Evolutionary conservation across 2,113 vertebrate species (phyloP).

Genomic region (Riparia riparia): DNA sequence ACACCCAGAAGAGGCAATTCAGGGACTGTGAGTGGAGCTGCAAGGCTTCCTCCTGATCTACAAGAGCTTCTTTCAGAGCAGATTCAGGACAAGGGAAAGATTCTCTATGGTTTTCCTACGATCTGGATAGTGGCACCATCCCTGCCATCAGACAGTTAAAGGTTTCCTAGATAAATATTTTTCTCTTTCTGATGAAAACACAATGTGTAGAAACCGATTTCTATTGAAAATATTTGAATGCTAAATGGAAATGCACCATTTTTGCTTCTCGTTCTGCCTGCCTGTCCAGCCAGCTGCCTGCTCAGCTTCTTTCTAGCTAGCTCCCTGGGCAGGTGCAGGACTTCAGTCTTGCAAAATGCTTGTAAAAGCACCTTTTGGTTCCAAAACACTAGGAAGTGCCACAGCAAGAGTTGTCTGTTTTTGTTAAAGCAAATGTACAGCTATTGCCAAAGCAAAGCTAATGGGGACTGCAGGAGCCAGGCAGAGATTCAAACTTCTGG

Average conservation of each 20-base stretch:
- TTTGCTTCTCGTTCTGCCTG: neutral
- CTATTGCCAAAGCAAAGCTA: neutral
- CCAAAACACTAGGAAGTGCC: neutral
- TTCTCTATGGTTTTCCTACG: neutral
- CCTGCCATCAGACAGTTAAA: neutral
- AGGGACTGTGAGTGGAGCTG: neutral
- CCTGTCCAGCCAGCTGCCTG: neutral
- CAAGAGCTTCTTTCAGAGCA: neutral
- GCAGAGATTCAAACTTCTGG: neutral
- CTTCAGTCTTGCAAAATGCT: neutral
- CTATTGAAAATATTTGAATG: neutral
- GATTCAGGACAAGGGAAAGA: neutral
- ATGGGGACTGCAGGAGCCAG: neutral
- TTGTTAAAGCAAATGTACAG: neutral
- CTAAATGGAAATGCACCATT: neutral
- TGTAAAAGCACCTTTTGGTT: neutral
- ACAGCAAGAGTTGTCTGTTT: neutral
- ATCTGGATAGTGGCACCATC: neutral
- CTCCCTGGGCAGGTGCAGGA: neutral
- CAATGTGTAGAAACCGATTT: accelerated
- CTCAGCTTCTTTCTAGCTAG: neutral
- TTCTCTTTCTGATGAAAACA: neutral
- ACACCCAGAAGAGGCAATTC: neutral
- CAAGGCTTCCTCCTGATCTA: neutral
- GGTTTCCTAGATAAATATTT: neutral